Evolutionary conservation across 2,113 vertebrate genomes (phyloP).

Genomic region (Caloenas nicobarica): DNA sequence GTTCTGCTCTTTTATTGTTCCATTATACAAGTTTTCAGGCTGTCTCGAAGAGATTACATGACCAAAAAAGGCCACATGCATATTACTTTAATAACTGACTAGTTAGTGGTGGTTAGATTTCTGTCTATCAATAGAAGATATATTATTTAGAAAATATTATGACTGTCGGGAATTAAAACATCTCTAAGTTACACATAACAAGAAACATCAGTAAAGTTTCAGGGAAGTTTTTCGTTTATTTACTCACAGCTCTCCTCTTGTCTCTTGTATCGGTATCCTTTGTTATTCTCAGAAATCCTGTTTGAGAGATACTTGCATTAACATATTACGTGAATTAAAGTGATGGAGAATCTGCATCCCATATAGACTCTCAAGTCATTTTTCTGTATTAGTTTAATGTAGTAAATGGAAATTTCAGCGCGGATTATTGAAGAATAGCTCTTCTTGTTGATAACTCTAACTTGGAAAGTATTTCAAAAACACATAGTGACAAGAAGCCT

Average conservation of each 20-base stretch:
- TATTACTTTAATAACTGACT: background rate
- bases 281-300: background rate
- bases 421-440: background rate
- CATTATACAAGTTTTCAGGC: background rate
- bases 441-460: background rate
- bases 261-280: background rate
- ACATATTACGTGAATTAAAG: background rate
- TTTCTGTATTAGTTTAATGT: background rate
- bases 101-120: background rate
- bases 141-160: background rate
- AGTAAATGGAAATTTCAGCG: background rate
- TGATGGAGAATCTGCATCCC: background rate
- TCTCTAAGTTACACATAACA: background rate
- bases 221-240: background rate
- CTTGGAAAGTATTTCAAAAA: background rate
- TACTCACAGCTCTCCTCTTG: background rate
- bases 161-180: background rate
- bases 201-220: background rate
- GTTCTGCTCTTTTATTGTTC: background rate
- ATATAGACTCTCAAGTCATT: background rate
- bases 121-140: background rate
- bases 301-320: background rate
- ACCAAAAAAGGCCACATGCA: background rate
- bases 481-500: background rate
- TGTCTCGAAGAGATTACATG: background rate